These are phyloP conservation scores for Tupiocoris notatus DNA, from an alignment of 2,888 invertebrate genomes.

Conservation along the genomic window DNA sequence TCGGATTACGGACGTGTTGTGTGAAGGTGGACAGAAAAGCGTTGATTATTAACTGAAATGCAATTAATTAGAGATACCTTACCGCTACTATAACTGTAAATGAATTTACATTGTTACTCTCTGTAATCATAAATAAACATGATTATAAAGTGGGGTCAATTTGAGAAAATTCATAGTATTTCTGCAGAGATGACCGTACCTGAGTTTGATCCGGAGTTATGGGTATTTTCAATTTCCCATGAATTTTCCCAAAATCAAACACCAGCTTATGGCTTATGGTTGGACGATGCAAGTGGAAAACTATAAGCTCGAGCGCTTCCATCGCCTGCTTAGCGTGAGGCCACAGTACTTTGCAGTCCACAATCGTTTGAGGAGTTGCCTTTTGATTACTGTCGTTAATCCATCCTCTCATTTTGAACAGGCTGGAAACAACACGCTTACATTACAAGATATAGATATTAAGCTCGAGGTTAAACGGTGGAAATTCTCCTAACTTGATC, in stretches of 20 bases:
- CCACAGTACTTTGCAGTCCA: constrained; percentile 21
- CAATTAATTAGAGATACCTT: too few relatives aligned
- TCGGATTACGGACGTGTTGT: constrained; percentile 16
- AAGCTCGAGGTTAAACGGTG: too few relatives aligned
- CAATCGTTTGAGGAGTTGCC: constrained; percentile 14
- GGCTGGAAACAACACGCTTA: constrained; percentile 4
- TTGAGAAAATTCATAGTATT: too few relatives aligned
- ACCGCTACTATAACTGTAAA: too few relatives aligned
- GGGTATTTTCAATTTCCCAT: constrained; percentile 24
- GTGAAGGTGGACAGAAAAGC: constrained; percentile 18
- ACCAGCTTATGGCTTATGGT: constrained; percentile 4
- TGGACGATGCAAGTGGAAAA: constrained; percentile 7
- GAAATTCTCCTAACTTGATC: constrained; percentile 7
- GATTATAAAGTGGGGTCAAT: too few relatives aligned
- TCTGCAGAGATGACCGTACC: too few relatives aligned
- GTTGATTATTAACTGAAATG: constrained; percentile 22
- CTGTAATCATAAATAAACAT: too few relatives aligned
- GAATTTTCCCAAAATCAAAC: constrained; percentile 15
- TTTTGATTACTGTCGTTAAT: constrained; percentile 6
- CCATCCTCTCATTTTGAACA: constrained; percentile 18
- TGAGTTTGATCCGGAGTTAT: not conserved
- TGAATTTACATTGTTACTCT: too few relatives aligned
- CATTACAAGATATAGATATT: too few relatives aligned
- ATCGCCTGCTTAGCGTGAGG: constrained; percentile 32
- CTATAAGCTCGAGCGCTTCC: constrained; percentile 1